Evolutionary conservation across 2,113 vertebrate species (phyloP), one percentile per base, ranked within the genome.

Genomic region (Tor tambroides): DNA sequence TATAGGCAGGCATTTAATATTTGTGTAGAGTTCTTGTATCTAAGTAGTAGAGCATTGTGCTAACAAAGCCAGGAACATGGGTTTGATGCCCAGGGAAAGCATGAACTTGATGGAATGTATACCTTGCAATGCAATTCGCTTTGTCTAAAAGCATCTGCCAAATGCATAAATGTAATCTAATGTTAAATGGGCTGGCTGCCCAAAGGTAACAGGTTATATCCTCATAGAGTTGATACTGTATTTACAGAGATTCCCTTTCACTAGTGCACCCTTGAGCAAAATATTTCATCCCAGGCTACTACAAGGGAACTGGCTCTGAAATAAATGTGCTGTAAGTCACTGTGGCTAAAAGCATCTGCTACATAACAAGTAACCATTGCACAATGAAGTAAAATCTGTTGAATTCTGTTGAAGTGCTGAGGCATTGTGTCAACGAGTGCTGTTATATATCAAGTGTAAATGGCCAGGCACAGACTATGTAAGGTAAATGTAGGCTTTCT

Each of bases 371-470:
- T 43, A 74, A 43, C 19, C 32, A 21, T 72, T 74, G 71, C 21
- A 10, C 71, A 74, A 74, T 41, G 21, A 23, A 41, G 69, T 7
- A n/a, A n/a, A n/a, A n/a, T n/a, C n/a, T 63, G 59, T n/a, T 61
- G 7, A 61, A 61, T 23, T 61, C 56, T n/a, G 8, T 51, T 54
- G 51, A 63, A 63, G n/a, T 41, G 71, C 10, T n/a, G 35, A 35
- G 71, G 71, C 2, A 41, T 74, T 43, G 71, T 11, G 21, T 14
- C 35, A 74, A 74, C n/a, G 5, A 74, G 46, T 54, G 15, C 75
- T 74, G 49, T 78, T 28, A 78, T 30, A 54, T 78, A 78, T 56
- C 76, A 38, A n/a, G 51, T 32, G 28, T 21, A 32, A 78, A 78
- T 19, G 49, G 17, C 30, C 38, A 43, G 38, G 11, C 41, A n/a